These are phyloP conservation scores for Pseudobourletiella spinata DNA, from an alignment of 1,140 invertebrate genomes.

Conservation along the genomic window DNA sequence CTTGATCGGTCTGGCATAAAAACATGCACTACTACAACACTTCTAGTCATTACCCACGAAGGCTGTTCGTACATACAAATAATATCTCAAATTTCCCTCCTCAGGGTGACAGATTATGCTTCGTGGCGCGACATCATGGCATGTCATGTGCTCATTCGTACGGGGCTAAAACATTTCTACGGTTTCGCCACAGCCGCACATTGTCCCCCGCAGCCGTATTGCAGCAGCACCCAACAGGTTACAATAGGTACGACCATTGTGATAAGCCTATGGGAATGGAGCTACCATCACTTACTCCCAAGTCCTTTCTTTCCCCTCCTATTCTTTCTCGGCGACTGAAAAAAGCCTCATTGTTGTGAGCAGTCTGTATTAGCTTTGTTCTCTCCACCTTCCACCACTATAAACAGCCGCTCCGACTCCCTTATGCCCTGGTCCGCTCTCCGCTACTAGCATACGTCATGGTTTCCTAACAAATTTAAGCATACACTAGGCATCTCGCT, in stretches of 20 bases:
- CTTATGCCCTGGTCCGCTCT: too few relatives aligned
- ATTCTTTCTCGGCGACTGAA: neutral
- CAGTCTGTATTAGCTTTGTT: neutral
- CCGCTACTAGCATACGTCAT: too few relatives aligned
- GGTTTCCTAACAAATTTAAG: neutral
- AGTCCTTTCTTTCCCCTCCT: neutral
- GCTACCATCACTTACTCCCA: neutral
- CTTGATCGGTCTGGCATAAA: too few relatives aligned
- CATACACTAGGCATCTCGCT: too few relatives aligned
- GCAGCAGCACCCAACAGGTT: conserved; percentile 13
- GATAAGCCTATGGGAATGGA: conserved; percentile 1
- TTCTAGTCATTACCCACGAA: too few relatives aligned
- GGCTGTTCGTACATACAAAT: too few relatives aligned
- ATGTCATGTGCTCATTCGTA: neutral
- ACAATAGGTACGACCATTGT: neutral
- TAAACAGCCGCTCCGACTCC: too few relatives aligned
- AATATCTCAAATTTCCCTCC: too few relatives aligned
- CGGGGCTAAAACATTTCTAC: conserved; percentile 4
- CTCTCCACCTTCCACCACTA: too few relatives aligned
- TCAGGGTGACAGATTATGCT: neutral
- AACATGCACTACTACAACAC: too few relatives aligned
- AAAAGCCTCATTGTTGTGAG: neutral
- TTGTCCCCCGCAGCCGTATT: too few relatives aligned
- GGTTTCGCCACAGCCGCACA: neutral
- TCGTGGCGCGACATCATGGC: neutral